Conservation (phyloP, 2,113 vertebrate genomes). For the Catagonus wagneri region DNA sequence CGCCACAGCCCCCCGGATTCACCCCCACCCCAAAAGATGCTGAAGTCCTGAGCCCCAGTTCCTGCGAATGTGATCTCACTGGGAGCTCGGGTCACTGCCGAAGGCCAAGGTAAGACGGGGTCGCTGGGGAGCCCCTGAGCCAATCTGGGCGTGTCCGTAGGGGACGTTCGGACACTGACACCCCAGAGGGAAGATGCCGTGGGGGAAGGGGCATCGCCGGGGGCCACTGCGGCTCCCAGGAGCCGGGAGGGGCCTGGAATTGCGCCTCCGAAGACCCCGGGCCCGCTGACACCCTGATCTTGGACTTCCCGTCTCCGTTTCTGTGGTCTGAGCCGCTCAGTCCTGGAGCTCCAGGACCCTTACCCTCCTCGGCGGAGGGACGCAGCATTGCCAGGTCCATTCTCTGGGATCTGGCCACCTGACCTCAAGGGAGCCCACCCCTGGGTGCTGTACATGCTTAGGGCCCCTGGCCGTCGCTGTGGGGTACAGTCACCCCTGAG, state of each 20-base stretch:
- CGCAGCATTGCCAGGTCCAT: too few relatives aligned
- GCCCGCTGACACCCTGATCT: too few relatives aligned
- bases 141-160: background rate
- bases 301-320: background rate
- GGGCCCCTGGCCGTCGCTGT: background rate
- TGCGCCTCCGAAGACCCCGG: background rate
- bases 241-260: fast-evolving
- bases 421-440: too few relatives aligned
- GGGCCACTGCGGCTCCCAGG: background rate
- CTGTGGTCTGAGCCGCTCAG: fast-evolving
- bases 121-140: background rate
- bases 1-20: fast-evolving
- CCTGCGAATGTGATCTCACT: background rate
- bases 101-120: background rate
- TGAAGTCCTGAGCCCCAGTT: too few relatives aligned
- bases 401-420: too few relatives aligned
- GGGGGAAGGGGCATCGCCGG: background rate
- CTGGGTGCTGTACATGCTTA: background rate
- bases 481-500: background rate
- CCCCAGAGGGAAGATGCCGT: background rate
- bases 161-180: background rate
- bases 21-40: fast-evolving
- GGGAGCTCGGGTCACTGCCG: background rate
- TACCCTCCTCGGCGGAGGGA: too few relatives aligned
- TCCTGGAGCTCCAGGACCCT: background rate